Percentiles rank a stretch among this genome's conserved stretches.
phyloP scores from a whole-genome alignment of 2,888 invertebrate genomes.

The Stenichneumon culpator region DNA sequence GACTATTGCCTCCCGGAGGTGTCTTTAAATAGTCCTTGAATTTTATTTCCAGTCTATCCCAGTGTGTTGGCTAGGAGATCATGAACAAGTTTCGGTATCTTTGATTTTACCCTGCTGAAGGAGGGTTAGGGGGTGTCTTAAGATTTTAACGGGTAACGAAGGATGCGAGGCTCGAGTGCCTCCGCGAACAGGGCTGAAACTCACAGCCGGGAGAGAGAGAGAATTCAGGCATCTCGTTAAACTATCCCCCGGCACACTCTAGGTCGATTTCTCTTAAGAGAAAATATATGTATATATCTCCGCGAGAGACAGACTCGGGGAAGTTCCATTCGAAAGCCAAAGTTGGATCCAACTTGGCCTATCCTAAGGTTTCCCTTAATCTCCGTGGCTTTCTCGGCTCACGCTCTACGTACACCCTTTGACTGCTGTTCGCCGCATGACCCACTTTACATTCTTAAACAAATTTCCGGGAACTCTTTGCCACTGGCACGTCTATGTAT shows the following conservation, averaged over 20 bases:
- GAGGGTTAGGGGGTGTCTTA: not conserved
- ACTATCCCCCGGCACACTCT: not conserved
- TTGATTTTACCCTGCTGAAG: not conserved
- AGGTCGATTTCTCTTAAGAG: slow-evolving; percentile 1
- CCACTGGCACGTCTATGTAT: not conserved
- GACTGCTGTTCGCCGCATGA: slow-evolving; percentile 50
- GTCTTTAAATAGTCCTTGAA: not conserved
- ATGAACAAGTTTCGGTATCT: not conserved
- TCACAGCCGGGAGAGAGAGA: not conserved
- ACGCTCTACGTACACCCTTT: slow-evolving; percentile 36
- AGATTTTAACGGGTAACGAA: slow-evolving; percentile 1
- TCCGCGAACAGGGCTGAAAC: not conserved
- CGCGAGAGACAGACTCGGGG: slow-evolving; percentile 21
- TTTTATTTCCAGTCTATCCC: not conserved
- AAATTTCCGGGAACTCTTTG: slow-evolving; percentile 35
- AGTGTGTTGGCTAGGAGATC: not conserved
- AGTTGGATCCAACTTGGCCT: slow-evolving; percentile 62
- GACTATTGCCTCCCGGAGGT: not conserved
- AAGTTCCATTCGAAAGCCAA: slow-evolving; percentile 46
- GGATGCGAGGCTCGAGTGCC: slow-evolving; percentile 4
- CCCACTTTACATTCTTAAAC: slow-evolving; percentile 45
- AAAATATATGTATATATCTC: not conserved
- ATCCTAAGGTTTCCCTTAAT: slow-evolving; percentile 34
- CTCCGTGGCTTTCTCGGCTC: slow-evolving; percentile 22
- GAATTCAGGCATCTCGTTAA: slow-evolving; percentile 10